phyloP scores from a whole-genome alignment of 2,113 vertebrate species.

The Microcebus murinus region DNA sequence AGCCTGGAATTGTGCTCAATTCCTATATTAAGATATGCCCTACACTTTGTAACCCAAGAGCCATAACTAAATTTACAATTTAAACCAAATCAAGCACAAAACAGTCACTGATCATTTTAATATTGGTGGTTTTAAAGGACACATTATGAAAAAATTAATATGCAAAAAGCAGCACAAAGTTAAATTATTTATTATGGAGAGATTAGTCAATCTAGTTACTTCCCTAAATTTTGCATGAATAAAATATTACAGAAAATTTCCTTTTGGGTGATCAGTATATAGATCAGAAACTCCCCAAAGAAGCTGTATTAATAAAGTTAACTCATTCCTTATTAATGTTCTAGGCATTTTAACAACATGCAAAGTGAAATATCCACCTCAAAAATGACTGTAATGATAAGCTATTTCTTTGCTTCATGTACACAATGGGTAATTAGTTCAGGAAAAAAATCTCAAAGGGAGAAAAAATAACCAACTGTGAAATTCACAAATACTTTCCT shows the following conservation, averaged over 20 bases:
- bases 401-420: constrained; percentile 61
- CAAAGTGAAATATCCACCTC: constrained; percentile 44
- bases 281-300: constrained; percentile 63
- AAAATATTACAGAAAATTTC: constrained; percentile 73
- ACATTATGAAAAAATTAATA: constrained; percentile 67
- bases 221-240: constrained; percentile 73
- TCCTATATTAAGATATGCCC: not conserved
- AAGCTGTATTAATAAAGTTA: constrained; percentile 67
- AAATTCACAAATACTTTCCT: constrained; percentile 63
- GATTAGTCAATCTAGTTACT: constrained; percentile 67
- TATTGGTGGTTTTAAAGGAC: constrained; percentile 41
- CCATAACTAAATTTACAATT: constrained; percentile 50
- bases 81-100: constrained; percentile 53
- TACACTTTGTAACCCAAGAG: not conserved
- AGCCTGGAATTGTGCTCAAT: constrained; percentile 6
- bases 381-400: constrained; percentile 67
- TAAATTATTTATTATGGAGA: constrained; percentile 75
- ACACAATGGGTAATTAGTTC: constrained; percentile 70
- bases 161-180: constrained; percentile 63
- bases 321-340: constrained; percentile 65
- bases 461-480: constrained; percentile 68
- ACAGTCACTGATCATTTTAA: constrained; percentile 65
- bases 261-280: constrained; percentile 67
- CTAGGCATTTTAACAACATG: constrained; percentile 46
- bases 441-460: constrained; percentile 57